phyloP scores from a whole-genome alignment of 1,140 invertebrate genomes.

The Coboldia fuscipes region DNA sequence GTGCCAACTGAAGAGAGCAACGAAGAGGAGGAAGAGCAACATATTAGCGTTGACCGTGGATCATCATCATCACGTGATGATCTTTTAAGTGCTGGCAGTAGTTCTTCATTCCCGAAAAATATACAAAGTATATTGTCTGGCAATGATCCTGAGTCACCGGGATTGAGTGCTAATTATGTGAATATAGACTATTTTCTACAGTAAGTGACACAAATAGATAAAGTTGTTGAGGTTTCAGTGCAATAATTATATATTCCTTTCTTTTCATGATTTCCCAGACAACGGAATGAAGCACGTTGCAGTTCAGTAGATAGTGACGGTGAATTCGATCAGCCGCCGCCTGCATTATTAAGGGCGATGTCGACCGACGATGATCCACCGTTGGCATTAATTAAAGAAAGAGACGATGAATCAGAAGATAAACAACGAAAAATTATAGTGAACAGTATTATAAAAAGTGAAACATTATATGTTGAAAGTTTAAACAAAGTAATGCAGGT shows the following conservation, averaged over 20 bases:
- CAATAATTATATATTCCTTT: not conserved
- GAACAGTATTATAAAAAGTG: constrained; percentile 74
- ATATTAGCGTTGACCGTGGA: constrained; percentile 34
- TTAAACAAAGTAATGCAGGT: constrained; percentile 73
- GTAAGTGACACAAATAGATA: constrained; percentile 26
- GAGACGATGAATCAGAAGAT: constrained; percentile 5
- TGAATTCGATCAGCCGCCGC: constrained; percentile 16
- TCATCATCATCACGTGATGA: constrained; percentile 35
- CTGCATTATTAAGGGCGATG: constrained; percentile 13
- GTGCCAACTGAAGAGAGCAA: constrained; percentile 54
- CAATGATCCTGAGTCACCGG: constrained; percentile 46
- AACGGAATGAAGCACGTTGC: constrained; percentile 21
- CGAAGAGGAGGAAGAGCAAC: constrained; percentile 55
- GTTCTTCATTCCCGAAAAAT: constrained; percentile 21
- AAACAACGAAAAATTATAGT: constrained; percentile 29
- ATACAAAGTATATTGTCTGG: constrained; percentile 9
- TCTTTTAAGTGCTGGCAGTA: constrained; percentile 34
- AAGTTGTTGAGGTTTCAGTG: not conserved
- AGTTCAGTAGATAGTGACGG: constrained; percentile 24
- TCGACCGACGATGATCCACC: constrained; percentile 15
- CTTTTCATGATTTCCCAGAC: constrained; percentile 9
- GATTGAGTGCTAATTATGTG: constrained; percentile 62
- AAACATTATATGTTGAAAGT: constrained; percentile 73
- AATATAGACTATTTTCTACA: constrained; percentile 78
- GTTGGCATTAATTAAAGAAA: constrained; percentile 17